These are phyloP conservation scores for Ophioderma brevispina DNA, from an alignment of 35 echinoderm and acorn worm species.

Conservation along the genomic window DNA sequence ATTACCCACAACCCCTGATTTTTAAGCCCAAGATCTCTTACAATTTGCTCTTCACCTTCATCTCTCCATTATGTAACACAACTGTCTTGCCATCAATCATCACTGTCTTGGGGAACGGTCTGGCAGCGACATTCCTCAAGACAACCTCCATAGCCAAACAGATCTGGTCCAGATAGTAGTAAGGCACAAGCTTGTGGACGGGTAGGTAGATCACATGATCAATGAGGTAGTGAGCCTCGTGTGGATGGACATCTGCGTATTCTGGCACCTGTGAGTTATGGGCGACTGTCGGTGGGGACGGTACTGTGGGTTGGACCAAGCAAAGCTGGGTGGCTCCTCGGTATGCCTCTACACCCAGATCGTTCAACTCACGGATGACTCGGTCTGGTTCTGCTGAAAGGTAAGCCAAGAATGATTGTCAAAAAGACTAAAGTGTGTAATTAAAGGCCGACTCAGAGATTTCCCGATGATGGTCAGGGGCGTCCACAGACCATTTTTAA, in stretches of 20 bases:
- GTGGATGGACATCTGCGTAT: constrained; percentile 24
- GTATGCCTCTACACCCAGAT: constrained; percentile 78
- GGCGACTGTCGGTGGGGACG: neutral
- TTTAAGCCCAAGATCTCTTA: no score
- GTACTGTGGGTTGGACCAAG: neutral
- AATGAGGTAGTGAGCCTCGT: constrained; percentile 73
- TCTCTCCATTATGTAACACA: constrained; percentile 8
- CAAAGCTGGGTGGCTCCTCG: constrained; percentile 50
- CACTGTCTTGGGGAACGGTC: neutral
- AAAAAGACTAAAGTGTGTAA: no score
- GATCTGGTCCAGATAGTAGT: constrained; percentile 87
- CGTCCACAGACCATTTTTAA: no score
- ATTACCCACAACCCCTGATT: no score
- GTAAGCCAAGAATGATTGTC: constrained; percentile 10
- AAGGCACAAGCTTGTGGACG: constrained; percentile 86
- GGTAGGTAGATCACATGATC: constrained; percentile 91
- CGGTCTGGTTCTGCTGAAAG: constrained; percentile 79
- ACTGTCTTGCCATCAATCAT: neutral
- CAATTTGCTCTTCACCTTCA: constrained; percentile 37
- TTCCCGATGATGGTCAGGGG: no score
- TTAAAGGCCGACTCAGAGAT: no score
- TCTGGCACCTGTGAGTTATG: neutral
- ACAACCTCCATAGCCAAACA: constrained; percentile 71
- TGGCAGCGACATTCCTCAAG: neutral
- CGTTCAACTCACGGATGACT: constrained; percentile 81